A percentile compares a stretch with the other conserved stretches of the same genome.
These are phyloP conservation scores for Vanacampus margaritifer DNA, from an alignment of 2,113 vertebrate species.

Conservation along the genomic window DNA sequence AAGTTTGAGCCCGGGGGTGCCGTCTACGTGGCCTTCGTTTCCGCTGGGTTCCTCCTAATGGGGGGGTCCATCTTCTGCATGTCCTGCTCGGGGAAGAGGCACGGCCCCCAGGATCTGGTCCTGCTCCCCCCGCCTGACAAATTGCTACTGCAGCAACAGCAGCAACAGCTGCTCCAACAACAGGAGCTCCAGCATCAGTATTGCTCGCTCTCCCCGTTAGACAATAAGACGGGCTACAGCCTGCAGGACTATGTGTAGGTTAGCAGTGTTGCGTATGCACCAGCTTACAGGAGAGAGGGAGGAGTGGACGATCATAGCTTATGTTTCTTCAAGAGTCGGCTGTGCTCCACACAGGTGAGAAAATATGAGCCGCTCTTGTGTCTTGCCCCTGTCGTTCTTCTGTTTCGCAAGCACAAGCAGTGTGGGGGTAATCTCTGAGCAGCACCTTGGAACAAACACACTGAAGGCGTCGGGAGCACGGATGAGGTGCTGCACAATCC, in stretches of 20 bases:
- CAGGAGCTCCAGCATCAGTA: slow-evolving; percentile 77
- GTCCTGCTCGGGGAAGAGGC: slow-evolving; percentile 79
- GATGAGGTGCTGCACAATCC: slow-evolving; percentile 55
- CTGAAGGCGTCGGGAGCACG: slow-evolving; percentile 50
- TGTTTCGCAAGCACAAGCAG: slow-evolving; percentile 74
- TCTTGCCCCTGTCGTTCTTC: slow-evolving; percentile 41
- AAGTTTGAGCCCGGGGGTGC: slow-evolving; percentile 92
- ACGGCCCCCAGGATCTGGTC: slow-evolving; percentile 73
- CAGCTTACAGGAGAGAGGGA: slow-evolving; percentile 43
- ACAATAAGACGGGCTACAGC: slow-evolving; percentile 79
- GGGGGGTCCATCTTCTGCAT: slow-evolving; percentile 89
- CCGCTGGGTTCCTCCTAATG: slow-evolving; percentile 80
- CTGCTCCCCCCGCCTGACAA: slow-evolving; percentile 74
- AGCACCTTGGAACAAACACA: slow-evolving; percentile 54
- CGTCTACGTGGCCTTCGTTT: slow-evolving; percentile 87
- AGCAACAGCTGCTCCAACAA: slow-evolving; percentile 70
- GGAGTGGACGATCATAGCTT: slow-evolving; percentile 36
- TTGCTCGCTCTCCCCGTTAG: slow-evolving; percentile 73
- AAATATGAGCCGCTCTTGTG: slow-evolving; percentile 26
- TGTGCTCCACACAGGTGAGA: slow-evolving; percentile 45
- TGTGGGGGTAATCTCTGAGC: slow-evolving; percentile 66
- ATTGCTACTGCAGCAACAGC: slow-evolving; percentile 69
- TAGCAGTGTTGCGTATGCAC: slow-evolving; percentile 34
- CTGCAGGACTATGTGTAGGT: slow-evolving; percentile 92
- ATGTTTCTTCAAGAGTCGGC: slow-evolving; percentile 34